phyloP scores from a whole-genome alignment of 2,797 vertebrate species.

The Sebastes reedi region DNA sequence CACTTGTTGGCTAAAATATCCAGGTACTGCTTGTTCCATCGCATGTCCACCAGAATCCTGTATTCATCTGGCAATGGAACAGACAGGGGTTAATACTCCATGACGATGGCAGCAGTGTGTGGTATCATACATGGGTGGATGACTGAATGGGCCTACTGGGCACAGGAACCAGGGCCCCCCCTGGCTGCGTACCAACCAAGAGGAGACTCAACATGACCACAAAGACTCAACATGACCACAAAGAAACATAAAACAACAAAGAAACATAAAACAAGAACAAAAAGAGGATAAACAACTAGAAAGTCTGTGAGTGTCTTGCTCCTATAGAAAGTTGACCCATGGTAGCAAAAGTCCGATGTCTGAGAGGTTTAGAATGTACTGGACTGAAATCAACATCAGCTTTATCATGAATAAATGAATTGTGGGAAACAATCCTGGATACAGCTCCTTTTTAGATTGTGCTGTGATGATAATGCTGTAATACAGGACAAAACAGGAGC shows the following conservation, averaged over 20 bases:
- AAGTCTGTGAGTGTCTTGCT: too few species aligned
- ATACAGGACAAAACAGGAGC: too few species aligned
- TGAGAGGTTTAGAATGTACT: too few species aligned
- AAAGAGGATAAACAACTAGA: not conserved
- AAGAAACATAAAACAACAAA: not conserved
- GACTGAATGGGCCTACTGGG: not conserved
- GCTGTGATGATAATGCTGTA: not conserved
- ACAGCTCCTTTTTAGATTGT: not conserved
- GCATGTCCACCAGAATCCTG: constrained; percentile 92
- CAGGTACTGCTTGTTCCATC: constrained; percentile 97
- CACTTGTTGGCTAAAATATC: constrained; percentile 91
- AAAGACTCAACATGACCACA: not conserved
- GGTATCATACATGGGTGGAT: not conserved
- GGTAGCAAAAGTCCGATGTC: not conserved
- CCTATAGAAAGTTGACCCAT: too few species aligned
- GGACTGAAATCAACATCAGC: not conserved
- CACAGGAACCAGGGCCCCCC: too few species aligned
- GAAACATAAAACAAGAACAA: not conserved
- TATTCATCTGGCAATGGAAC: constrained; percentile 85
- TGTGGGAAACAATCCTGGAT: not conserved
- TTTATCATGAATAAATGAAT: not conserved
- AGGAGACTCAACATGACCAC: not conserved
- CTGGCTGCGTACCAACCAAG: too few species aligned
- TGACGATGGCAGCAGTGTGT: not conserved
- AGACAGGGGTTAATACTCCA: not conserved